Evolutionary conservation across 2,888 invertebrate species (phyloP).

Genomic region (Tachina grossa): DNA sequence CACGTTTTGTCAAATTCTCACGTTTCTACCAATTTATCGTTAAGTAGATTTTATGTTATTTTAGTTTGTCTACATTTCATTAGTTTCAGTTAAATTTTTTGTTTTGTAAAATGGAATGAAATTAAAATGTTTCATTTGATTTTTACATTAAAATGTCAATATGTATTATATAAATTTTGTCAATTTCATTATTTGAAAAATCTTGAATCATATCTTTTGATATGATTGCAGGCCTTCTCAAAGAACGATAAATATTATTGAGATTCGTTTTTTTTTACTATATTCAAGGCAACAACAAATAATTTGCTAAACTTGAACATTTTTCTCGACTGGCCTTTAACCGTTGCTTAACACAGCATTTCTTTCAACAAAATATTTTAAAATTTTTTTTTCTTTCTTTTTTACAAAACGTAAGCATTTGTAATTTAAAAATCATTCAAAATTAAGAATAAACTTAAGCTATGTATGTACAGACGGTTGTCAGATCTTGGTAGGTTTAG

Average conservation of each 20-base stretch:
- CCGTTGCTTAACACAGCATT: neutral
- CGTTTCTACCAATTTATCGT: slow-evolving; percentile 47
- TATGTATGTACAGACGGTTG: too few relatives aligned
- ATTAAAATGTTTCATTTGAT: slow-evolving; percentile 3
- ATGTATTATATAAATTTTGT: slow-evolving; percentile 48
- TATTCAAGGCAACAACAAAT: neutral
- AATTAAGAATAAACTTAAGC: too few relatives aligned
- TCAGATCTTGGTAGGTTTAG: too few relatives aligned
- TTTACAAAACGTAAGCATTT: neutral
- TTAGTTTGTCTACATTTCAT: neutral
- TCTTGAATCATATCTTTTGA: too few relatives aligned
- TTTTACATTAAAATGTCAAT: slow-evolving; percentile 46
- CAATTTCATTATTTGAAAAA: neutral
- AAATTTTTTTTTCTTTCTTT: neutral
- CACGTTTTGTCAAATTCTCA: slow-evolving; percentile 59
- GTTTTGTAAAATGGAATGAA: neutral
- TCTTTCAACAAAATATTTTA: neutral
- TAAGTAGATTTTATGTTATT: slow-evolving; percentile 17
- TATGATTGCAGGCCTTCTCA: too few relatives aligned
- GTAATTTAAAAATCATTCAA: too few relatives aligned
- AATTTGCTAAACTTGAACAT: neutral
- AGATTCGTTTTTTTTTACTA: neutral
- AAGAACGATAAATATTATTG: too few relatives aligned
- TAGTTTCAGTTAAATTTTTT: neutral
- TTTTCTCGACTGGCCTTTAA: neutral